Evolutionary conservation across 2,113 vertebrate genomes (phyloP).

Genomic region (Rhizomys pruinosus): DNA sequence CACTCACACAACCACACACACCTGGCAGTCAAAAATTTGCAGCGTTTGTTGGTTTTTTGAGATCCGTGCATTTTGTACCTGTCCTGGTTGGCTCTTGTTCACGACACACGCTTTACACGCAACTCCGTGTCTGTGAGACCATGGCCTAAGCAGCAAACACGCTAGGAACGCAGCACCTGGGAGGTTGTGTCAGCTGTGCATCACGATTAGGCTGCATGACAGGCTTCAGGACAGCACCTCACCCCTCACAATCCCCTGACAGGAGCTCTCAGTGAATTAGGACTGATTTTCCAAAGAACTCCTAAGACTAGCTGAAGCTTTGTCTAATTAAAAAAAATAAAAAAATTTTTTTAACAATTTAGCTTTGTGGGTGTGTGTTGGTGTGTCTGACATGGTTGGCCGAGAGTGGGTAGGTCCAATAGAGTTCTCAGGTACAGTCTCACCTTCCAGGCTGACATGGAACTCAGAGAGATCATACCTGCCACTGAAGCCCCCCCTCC

Average conservation of each 20-base stretch:
- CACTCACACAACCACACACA: too few species aligned
- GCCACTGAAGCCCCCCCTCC: too few species aligned
- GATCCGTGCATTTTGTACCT: conserved; percentile 44
- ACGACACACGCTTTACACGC: too few species aligned
- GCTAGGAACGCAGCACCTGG: neutral
- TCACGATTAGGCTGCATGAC: neutral
- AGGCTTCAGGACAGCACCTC: neutral
- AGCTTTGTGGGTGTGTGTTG: too few species aligned
- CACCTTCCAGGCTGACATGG: too few species aligned
- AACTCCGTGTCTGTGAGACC: too few species aligned
- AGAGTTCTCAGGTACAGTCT: neutral
- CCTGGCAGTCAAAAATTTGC: neutral
- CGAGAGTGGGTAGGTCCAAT: neutral
- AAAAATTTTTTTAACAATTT: too few species aligned
- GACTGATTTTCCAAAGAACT: neutral
- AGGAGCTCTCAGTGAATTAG: neutral
- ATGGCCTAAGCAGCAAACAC: neutral
- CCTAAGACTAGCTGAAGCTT: neutral
- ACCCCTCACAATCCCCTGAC: neutral
- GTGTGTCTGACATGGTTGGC: too few species aligned
- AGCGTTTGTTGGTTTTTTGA: too few species aligned
- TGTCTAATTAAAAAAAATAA: too few species aligned
- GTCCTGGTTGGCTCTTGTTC: neutral
- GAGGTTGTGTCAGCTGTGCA: neutral
- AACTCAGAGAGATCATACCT: too few species aligned